These are phyloP conservation scores for Hemicrepidius hirtus DNA, from an alignment of 2,888 invertebrate species.

Conservation along the genomic window DNA sequence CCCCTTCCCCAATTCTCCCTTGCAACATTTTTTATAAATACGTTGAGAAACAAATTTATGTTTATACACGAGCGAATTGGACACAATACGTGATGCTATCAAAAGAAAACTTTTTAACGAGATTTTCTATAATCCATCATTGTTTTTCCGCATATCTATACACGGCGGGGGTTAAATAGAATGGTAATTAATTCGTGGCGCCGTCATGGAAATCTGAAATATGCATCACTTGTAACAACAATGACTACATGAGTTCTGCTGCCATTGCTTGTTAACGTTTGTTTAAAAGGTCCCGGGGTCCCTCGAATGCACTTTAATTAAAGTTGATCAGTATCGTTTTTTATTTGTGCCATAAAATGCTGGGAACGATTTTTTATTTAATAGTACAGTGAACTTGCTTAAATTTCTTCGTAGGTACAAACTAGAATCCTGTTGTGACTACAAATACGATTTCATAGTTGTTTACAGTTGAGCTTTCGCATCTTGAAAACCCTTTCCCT, in stretches of 20 bases:
- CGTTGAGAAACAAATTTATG: conserved; percentile 12
- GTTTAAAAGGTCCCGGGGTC: conserved; percentile 1
- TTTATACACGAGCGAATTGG: conserved; percentile 12
- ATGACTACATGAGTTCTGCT: conserved; percentile 2
- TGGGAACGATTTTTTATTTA: conserved; percentile 14
- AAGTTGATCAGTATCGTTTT: conserved; percentile 11
- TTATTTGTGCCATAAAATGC: conserved; percentile 21
- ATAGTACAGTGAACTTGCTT: conserved; percentile 8
- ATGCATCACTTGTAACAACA: conserved; percentile 29
- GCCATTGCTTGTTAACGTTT: conserved; percentile 24
- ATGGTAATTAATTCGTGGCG: conserved; percentile 27
- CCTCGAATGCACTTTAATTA: conserved; percentile 22
- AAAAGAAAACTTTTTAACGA: conserved; percentile 22
- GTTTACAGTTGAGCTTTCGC: conserved; percentile 24
- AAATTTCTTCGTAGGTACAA: conserved; percentile 8
- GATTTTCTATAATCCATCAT: conserved; percentile 28
- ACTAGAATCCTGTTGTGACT: conserved; percentile 4
- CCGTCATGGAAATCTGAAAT: conserved; percentile 11
- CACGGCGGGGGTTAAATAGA: conserved; percentile 24
- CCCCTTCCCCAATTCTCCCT: not conserved
- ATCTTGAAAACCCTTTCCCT: conserved; percentile 25
- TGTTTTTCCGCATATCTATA: conserved; percentile 28
- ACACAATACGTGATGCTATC: conserved; percentile 24
- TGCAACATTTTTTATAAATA: not conserved
- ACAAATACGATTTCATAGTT: conserved; percentile 7